These are phyloP conservation scores for Pardosa pseudoannulata DNA, from an alignment of 2,888 invertebrate species.

Conservation along the genomic window DNA sequence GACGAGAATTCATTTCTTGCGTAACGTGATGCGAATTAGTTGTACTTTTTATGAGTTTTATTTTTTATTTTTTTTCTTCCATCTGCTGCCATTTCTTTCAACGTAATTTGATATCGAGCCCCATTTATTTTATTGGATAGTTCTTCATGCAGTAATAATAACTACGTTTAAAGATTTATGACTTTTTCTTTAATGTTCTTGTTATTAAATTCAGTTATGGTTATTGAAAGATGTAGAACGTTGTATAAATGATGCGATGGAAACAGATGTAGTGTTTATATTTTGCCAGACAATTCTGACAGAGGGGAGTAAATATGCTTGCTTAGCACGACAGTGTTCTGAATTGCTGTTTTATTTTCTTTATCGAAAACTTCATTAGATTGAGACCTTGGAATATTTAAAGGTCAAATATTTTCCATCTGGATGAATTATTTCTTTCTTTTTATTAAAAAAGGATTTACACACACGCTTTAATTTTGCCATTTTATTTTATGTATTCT, in stretches of 20 bases:
- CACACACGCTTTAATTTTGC: too few relatives aligned
- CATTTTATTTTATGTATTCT: too few relatives aligned
- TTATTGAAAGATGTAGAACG: slow-evolving; percentile 47
- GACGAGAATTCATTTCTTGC: slow-evolving; percentile 68
- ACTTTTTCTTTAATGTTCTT: slow-evolving; percentile 41
- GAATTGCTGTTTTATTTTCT: not conserved
- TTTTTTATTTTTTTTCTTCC: slow-evolving; percentile 21
- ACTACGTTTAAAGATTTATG: slow-evolving; percentile 72
- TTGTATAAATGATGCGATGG: slow-evolving; percentile 16
- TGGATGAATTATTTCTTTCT: too few relatives aligned
- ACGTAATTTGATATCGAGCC: slow-evolving; percentile 64
- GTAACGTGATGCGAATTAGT: slow-evolving; percentile 67
- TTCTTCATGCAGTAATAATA: slow-evolving; percentile 70
- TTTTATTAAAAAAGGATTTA: too few relatives aligned
- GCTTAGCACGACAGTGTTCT: not conserved
- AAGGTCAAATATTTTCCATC: too few relatives aligned
- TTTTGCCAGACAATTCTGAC: not conserved
- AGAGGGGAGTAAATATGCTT: not conserved
- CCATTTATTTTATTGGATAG: slow-evolving; percentile 70
- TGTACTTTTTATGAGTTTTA: slow-evolving; percentile 55
- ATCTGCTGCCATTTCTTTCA: slow-evolving; percentile 50
- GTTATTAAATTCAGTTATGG: slow-evolving; percentile 56
- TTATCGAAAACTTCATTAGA: not conserved
- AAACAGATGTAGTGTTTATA: slow-evolving; percentile 19
- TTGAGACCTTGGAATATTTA: too few relatives aligned